phyloP scores from a whole-genome alignment of 2,113 vertebrate genomes.

The Tragelaphus strepsiceros region DNA sequence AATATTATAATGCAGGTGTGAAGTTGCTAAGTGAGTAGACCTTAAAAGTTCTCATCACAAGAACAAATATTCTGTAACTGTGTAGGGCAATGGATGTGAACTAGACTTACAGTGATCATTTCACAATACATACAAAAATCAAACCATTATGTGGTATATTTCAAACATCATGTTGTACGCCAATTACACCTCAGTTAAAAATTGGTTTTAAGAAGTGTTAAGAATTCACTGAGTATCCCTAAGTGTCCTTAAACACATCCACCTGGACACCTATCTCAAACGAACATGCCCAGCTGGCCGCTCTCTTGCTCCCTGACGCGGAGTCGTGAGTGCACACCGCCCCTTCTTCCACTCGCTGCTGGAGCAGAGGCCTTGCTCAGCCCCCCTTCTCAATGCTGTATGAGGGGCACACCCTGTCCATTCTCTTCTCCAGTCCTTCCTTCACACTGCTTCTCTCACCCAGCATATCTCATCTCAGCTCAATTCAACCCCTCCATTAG shows the following conservation, averaged over 20 bases:
- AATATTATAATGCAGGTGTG: neutral
- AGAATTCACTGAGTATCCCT: neutral
- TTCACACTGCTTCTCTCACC: neutral
- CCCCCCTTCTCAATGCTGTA: accelerated
- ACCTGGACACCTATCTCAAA: neutral
- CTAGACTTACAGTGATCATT: neutral
- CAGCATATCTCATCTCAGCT: accelerated
- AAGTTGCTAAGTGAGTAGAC: neutral
- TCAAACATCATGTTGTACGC: neutral
- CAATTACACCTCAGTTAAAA: neutral
- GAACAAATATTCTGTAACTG: neutral
- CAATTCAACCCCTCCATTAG: neutral
- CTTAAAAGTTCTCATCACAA: neutral
- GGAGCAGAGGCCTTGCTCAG: neutral
- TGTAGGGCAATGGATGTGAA: neutral
- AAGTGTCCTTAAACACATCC: neutral
- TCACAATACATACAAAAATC: neutral
- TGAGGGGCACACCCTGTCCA: accelerated
- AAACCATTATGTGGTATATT: neutral
- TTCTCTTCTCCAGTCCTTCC: neutral
- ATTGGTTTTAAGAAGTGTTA: neutral
- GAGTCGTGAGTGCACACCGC: accelerated
- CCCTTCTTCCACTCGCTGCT: neutral
- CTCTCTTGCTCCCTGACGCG: neutral
- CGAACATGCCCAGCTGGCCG: accelerated